Conservation (phyloP, 2,113 vertebrate species). For the Helogale parvula region DNA sequence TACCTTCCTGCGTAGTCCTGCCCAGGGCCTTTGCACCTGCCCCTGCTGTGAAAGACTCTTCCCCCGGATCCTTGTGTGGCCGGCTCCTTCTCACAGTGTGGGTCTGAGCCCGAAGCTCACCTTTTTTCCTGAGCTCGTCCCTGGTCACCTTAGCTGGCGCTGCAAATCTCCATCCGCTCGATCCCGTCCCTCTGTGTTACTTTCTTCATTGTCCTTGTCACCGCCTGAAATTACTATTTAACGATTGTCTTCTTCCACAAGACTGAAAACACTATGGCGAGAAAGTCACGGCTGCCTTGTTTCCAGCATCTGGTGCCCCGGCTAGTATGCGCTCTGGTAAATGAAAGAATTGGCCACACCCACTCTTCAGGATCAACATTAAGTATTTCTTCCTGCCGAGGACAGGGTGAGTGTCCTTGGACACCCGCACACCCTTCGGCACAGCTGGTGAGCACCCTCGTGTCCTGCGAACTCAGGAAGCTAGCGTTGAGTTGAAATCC, state of each 20-base stretch:
- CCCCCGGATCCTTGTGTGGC: neutral
- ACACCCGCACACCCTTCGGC: rapidly evolving
- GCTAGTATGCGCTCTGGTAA: neutral
- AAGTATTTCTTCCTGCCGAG: neutral
- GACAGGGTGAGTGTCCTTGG: neutral
- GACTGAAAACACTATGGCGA: neutral
- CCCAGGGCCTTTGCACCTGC: slow-evolving; percentile 1
- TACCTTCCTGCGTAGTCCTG: neutral
- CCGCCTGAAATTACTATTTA: neutral
- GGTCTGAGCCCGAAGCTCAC: neutral
- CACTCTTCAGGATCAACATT: neutral
- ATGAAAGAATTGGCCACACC: neutral
- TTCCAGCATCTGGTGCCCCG: neutral
- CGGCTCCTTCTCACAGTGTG: neutral
- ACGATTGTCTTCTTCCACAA: neutral
- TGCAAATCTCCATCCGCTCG: neutral
- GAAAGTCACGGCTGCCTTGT: neutral
- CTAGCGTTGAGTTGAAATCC: neutral
- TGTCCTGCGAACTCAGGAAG: neutral
- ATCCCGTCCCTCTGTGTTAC: neutral
- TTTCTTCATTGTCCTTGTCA: neutral
- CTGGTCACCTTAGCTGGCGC: neutral
- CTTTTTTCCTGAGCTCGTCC: neutral
- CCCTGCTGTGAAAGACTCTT: neutral
- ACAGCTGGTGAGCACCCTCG: neutral